Base-by-base conservation (phyloP, 2,797 vertebrate genomes). In the Falco berigora region DNA sequence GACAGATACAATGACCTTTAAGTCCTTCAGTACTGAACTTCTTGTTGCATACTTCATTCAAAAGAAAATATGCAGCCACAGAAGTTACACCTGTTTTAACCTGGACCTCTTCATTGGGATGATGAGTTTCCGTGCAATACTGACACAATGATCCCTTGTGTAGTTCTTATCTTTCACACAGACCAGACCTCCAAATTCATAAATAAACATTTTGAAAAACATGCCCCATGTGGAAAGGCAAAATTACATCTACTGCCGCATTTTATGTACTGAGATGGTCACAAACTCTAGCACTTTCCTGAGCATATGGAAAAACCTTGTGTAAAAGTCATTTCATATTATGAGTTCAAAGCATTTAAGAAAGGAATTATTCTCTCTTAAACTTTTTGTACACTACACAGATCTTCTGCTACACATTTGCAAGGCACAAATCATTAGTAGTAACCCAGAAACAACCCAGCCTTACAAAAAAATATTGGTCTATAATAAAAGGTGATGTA, bases 1-100 rank as follows among this genome's bases (percentile, higher is more conserved):
- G 63, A 82, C 77, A 94, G 66, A 78, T n/a, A 59, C 81, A 86
- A 14, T 61, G 93, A 95, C 85, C 87, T 94, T 84, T 77, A 94
- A 69, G 82, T 78, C 83, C 80, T 93, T 88, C 90, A 83, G 0
- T 59, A 21, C 40, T 78, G 53, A 93, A 73, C 28, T 83, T 90
- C 49, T 58, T 80, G 44, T 55, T 89, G 92, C 68, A 86, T 58
- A 66, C 49, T 91, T 95, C 52, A 90, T 61, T 44, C 66, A 79
- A 47, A 93, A 62, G 53, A 80, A 90, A 91, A 90, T 42, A 59
- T 2, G 8, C 53, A 91, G 44, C 67, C 34, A 30, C 28, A 73
- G 80, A 88, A 84, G 25, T 89, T 38, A 25, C 14, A 86, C 5
- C 17, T 53, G 20, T 66, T 76, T 66, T 69, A 89, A 81, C n/a